These are phyloP conservation scores for Labeo catla DNA, from an alignment of 2,113 vertebrate species.

Conservation along the genomic window DNA sequence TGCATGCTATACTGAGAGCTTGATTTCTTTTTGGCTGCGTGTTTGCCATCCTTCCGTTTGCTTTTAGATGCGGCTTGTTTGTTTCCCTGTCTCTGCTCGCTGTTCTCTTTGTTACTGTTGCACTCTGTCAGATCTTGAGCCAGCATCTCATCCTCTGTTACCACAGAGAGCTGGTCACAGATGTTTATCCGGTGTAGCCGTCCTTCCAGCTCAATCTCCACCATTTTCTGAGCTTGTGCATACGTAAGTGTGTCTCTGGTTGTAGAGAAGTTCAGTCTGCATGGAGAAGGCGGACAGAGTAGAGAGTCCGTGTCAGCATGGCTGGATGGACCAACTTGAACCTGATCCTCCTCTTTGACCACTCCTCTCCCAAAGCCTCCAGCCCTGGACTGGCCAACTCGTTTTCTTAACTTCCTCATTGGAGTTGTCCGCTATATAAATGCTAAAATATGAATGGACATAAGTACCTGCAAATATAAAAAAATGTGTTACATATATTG, in stretches of 20 bases:
- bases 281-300: conserved; percentile 85
- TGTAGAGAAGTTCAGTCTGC: conserved; percentile 89
- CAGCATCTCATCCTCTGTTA: conserved; percentile 94
- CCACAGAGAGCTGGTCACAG: conserved; percentile 89
- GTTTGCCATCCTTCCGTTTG: conserved; percentile 82
- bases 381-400: conserved; percentile 76
- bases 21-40: conserved; percentile 65
- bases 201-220: conserved; percentile 96
- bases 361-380: conserved; percentile 71
- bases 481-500: conserved; percentile 1
- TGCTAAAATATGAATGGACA: conserved; percentile 15
- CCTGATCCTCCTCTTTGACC: conserved; percentile 75
- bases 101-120: conserved; percentile 99
- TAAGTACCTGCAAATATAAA: conserved; percentile 42
- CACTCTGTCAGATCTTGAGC: conserved; percentile 95
- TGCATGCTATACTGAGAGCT: conserved; percentile 64
- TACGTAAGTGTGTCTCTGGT: conserved; percentile 92
- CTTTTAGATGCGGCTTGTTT: conserved; percentile 82
- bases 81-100: conserved; percentile 84
- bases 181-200: conserved; percentile 95
- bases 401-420: conserved; percentile 87
- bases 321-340: conserved; percentile 62
- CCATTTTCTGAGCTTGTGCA: conserved; percentile 93
- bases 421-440: conserved; percentile 56
- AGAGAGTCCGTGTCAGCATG: conserved; percentile 49